These are phyloP conservation scores for Podiceps cristatus DNA, from an alignment of 2,113 vertebrate genomes.

Conservation along the genomic window DNA sequence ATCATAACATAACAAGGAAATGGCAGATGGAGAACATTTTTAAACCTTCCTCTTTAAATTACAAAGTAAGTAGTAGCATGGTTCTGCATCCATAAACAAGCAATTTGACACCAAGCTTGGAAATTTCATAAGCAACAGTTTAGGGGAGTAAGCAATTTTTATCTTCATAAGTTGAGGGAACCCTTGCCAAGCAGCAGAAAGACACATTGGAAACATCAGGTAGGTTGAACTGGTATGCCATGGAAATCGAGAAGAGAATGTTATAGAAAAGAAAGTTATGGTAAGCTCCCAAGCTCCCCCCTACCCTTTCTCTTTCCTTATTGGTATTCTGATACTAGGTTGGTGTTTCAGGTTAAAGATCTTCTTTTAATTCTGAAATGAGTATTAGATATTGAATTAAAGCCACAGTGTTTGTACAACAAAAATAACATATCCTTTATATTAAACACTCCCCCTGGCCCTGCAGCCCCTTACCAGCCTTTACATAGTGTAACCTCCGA, in stretches of 20 bases:
- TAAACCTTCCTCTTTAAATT: neutral
- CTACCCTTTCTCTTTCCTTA: neutral
- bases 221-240: neutral
- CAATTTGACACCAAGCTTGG: neutral
- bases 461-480: neutral
- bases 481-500: neutral
- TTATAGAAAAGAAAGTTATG: neutral
- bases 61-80: neutral
- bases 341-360: neutral
- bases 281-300: neutral
- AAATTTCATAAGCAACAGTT: neutral
- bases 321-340: neutral
- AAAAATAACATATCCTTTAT: neutral
- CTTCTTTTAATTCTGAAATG: neutral
- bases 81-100: neutral
- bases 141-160: neutral
- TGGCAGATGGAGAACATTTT: neutral
- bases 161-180: neutral
- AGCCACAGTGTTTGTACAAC: accelerated
- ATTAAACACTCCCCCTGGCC: neutral
- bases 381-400: neutral
- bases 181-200: neutral
- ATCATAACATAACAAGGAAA: neutral
- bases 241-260: neutral
- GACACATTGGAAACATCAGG: neutral